Evolutionary conservation across 2,888 invertebrate genomes (phyloP).

Genomic region (Eurytoma adleriae): DNA sequence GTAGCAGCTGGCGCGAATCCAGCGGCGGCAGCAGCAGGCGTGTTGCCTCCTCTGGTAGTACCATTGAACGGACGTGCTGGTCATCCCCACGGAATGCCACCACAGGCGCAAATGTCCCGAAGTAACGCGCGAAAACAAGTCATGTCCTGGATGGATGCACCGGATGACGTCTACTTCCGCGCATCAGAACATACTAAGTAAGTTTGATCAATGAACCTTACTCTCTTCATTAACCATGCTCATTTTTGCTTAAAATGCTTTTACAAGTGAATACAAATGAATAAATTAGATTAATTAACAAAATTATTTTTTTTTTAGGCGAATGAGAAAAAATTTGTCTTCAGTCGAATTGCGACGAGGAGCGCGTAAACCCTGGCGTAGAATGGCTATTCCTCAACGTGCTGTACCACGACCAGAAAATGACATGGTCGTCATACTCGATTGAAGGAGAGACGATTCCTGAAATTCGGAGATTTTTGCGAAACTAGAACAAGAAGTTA

Average conservation of each 20-base stretch:
- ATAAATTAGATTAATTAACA: no score
- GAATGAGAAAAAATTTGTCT: conserved; percentile 88
- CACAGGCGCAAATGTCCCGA: conserved; percentile 85
- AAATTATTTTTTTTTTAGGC: conserved; percentile 78
- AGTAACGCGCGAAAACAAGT: conserved; percentile 88
- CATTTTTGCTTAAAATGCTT: not conserved
- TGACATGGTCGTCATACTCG: conserved; percentile 76
- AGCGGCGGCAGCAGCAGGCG: conserved; percentile 5
- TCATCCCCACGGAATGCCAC: conserved; percentile 71
- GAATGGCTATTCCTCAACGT: conserved; percentile 73
- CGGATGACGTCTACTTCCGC: conserved; percentile 97
- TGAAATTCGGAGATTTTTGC: conserved; percentile 29
- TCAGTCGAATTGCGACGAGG: conserved; percentile 88
- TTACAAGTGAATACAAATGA: no score
- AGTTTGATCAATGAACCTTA: conserved; percentile 68
- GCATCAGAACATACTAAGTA: conserved; percentile 94
- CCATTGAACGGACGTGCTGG: conserved; percentile 72
- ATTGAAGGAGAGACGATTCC: conserved; percentile 69
- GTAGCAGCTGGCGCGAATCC: conserved; percentile 2
- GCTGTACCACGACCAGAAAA: conserved; percentile 65
- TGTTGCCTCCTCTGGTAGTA: conserved; percentile 17
- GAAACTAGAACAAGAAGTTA: conserved; percentile 24
- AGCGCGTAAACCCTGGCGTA: conserved; percentile 90
- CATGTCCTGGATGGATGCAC: conserved; percentile 98
- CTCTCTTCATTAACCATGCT: not conserved